Conservation (phyloP, 2,113 vertebrate genomes). For the Hipposideros armiger region DNA sequence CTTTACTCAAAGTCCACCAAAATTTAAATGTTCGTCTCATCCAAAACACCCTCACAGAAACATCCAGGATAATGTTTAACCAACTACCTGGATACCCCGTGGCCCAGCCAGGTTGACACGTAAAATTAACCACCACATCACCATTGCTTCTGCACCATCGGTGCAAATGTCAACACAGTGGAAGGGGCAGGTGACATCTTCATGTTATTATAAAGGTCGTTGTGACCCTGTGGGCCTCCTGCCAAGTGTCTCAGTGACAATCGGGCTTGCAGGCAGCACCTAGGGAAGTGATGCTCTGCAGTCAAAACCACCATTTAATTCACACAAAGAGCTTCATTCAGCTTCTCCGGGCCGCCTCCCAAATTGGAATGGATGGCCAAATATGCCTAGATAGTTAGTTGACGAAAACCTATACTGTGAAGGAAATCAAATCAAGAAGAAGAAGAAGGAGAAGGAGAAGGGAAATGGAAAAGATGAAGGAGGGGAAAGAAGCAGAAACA, state of each 20-base stretch:
- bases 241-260: background rate
- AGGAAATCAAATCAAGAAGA: background rate
- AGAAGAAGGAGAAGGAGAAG: background rate
- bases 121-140: too few relatives aligned
- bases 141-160: background rate
- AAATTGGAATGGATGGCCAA: background rate
- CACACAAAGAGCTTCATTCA: background rate
- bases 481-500: background rate
- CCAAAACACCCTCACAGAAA: background rate
- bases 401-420: background rate
- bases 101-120: background rate
- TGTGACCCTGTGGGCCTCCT: background rate
- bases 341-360: background rate
- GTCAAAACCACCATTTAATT: background rate
- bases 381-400: too few relatives aligned
- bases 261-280: background rate
- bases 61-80: background rate
- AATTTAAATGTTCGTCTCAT: background rate
- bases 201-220: background rate
- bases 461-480: too few relatives aligned
- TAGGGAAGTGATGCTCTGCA: accelerated
- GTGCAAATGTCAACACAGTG: background rate
- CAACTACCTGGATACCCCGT: background rate
- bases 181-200: accelerated
- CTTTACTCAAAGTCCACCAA: background rate